Conservation (phyloP, 2,888 invertebrate genomes). For the Leucophenga maculata region DNA sequence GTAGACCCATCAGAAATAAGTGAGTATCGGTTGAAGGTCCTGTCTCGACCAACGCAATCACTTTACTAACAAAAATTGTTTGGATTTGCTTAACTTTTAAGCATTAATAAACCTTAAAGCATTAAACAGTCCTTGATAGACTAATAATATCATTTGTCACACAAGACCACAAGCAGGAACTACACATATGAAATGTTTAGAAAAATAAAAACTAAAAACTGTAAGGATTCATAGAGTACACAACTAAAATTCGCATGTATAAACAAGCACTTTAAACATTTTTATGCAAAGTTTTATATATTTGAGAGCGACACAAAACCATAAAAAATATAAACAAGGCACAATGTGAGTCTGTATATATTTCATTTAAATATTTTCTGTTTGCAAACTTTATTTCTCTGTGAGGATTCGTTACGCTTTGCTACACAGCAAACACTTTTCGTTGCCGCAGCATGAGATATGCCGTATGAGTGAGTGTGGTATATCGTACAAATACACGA, state of each 20-base stretch:
- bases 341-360: neutral
- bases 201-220: too few relatives aligned
- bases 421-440: slow-evolving; percentile 38
- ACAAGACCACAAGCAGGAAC: too few relatives aligned
- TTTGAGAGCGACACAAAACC: too few relatives aligned
- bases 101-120: neutral
- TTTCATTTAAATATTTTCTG: slow-evolving; percentile 48
- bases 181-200: too few relatives aligned
- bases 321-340: neutral
- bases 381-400: slow-evolving; percentile 59
- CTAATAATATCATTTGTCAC: neutral
- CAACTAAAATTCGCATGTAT: neutral
- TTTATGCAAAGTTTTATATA: slow-evolving; percentile 25
- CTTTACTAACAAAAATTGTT: too few relatives aligned
- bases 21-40: too few relatives aligned
- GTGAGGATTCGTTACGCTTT: slow-evolving; percentile 48
- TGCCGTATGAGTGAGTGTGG: neutral
- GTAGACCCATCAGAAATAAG: too few relatives aligned
- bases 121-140: neutral
- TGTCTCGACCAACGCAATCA: too few relatives aligned
- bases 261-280: slow-evolving; percentile 17
- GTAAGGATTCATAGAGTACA: too few relatives aligned
- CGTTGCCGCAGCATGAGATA: slow-evolving; percentile 52
- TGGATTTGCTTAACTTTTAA: too few relatives aligned
- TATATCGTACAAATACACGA: too few relatives aligned